Percentiles rank a stretch among this genome's conserved stretches.
These are phyloP conservation scores for Saxicola maurus DNA, from an alignment of 2,797 vertebrate genomes.

Conservation along the genomic window DNA sequence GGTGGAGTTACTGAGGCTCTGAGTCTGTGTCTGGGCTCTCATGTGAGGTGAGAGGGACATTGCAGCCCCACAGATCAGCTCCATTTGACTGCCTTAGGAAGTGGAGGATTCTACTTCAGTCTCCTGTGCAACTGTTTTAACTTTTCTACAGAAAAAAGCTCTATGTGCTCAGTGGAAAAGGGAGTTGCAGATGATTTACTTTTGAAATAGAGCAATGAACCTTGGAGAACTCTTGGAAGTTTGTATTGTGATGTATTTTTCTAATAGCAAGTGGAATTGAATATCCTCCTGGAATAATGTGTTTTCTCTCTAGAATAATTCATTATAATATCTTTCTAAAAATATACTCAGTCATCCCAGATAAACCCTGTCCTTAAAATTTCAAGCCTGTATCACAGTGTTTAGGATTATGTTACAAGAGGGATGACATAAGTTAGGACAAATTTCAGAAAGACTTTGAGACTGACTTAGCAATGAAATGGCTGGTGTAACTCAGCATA, in stretches of 20 bases:
- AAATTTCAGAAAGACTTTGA: background rate
- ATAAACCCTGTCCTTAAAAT: background rate
- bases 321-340: background rate
- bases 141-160: background rate
- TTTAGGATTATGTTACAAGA: background rate
- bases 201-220: background rate
- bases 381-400: background rate
- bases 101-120: background rate
- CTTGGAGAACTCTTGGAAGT: background rate
- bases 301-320: background rate
- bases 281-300: background rate
- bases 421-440: background rate
- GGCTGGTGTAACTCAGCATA: background rate
- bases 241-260: background rate
- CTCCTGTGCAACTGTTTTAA: background rate
- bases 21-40: accelerated
- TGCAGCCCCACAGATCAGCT: background rate
- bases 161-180: background rate
- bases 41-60: accelerated
- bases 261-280: background rate
- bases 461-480: background rate
- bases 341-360: background rate
- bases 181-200: background rate
- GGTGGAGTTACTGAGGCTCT: background rate
- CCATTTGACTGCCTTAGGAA: background rate